Evolutionary conservation across 2,888 invertebrate species (phyloP), one percentile per base, ranked within the genome.

Genomic region (Calephelis perditalis): DNA sequence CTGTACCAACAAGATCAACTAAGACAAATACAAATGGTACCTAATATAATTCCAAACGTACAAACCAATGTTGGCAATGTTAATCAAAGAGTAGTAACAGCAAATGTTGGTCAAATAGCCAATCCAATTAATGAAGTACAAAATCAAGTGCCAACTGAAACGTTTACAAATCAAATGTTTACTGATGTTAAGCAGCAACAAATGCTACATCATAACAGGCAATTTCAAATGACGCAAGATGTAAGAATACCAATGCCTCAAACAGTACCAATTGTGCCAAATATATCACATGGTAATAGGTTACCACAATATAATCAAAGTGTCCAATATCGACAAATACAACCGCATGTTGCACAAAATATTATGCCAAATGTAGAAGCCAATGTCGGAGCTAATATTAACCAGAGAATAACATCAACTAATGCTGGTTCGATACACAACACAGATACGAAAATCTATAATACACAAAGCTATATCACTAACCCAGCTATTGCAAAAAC

Each of bases 1-100:
- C 64, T 82, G 47, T 62, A 76, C 0, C 76, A 70, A 61, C 67
- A 74, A 55, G 71, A 73, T 4, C 77, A 70, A 44, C 65, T 65
- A 37, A 62, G 65, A 40, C 65, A 63, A 4, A 58, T 70, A 58
- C 71, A 69, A 62, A 64, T 68, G 54, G 61, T 67, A 58, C 63
- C 67, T n/a, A 71, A 67, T 40, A 59, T 71, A 9, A 62, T 68
- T 7, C 66, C 64, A 15, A 69, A 68, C 58, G 59, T 68, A 56
- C 65, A 65, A 61, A 15, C 63, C 45, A 63, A 59, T 62, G 63
- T 66, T 35, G 58, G 63, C 57, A 67, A 64, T 59, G 35, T 67
- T 36, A 64, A 63, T 46, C 68, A 66, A n/a, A 64, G 68, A 45
- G 63, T 67, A 47, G 45, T 67, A 46, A 46, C 47, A 6, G 26